A percentile compares a stretch with the other conserved stretches of the same genome.
phyloP scores from a whole-genome alignment of 2,888 invertebrate genomes.

The Phytoseiulus persimilis region DNA sequence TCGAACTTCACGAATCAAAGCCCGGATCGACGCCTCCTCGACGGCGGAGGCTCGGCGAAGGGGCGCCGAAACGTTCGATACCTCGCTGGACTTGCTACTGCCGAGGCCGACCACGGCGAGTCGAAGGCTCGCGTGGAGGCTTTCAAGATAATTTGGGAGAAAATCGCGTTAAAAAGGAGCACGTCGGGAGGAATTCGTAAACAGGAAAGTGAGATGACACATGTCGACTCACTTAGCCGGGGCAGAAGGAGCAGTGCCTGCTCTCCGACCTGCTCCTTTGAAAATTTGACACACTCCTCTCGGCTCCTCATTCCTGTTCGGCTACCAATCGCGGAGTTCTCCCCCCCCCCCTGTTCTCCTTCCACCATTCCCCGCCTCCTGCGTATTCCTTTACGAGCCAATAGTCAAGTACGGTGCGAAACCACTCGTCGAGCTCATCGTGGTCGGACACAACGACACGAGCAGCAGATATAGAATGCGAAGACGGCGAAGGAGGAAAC shows the following conservation, averaged over 20 bases:
- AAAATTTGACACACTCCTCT: background rate
- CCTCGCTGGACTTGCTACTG: no score
- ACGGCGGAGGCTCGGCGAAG: no score
- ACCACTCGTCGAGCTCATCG: background rate
- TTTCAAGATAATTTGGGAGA: background rate
- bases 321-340: background rate
- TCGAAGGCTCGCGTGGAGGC: background rate
- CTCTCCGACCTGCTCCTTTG: background rate
- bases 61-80: no score
- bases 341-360: background rate
- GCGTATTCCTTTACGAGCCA: background rate
- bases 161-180: background rate
- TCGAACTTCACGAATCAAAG: no score
- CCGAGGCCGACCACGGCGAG: no score
- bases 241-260: background rate
- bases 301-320: background rate
- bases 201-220: background rate
- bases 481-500: background rate
- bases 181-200: background rate
- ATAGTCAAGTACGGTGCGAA: background rate
- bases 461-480: slow-evolving; percentile 5
- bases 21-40: no score
- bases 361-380: background rate
- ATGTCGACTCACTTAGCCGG: background rate
- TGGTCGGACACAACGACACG: background rate